Evolutionary conservation across 2,888 invertebrate species (phyloP).

Genomic region (Aphodius granarius): DNA sequence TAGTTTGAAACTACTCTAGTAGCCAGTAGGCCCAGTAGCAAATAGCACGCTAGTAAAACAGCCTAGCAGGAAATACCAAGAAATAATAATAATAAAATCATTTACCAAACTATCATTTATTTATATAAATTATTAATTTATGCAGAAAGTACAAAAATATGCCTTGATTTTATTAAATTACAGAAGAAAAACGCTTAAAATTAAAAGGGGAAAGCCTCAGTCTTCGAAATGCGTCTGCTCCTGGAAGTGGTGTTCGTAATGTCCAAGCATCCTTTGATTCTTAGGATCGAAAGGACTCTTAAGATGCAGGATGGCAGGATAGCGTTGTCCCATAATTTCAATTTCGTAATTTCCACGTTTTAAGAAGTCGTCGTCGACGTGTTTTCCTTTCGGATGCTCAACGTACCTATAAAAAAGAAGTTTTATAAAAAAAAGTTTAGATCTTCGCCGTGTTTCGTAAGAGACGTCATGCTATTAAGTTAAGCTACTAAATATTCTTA

Average conservation of each 20-base stretch:
- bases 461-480: too few relatives aligned
- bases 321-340: slow-evolving; percentile 75
- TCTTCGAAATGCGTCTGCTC: slow-evolving; percentile 54
- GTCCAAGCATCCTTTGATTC: slow-evolving; percentile 73
- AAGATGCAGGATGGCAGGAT: slow-evolving; percentile 70
- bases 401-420: slow-evolving; percentile 55
- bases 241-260: slow-evolving; percentile 58
- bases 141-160: not conserved
- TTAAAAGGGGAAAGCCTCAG: slow-evolving; percentile 37
- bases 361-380: slow-evolving; percentile 68
- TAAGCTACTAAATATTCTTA: too few relatives aligned
- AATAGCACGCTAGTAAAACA: too few relatives aligned
- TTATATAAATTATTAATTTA: not conserved
- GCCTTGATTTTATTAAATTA: not conserved
- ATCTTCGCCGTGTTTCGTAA: not conserved
- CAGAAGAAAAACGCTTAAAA: not conserved
- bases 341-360: slow-evolving; percentile 75
- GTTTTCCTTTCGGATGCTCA: slow-evolving; percentile 59
- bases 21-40: too few relatives aligned
- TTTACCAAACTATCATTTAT: not conserved
- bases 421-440: not conserved
- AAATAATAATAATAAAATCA: not conserved
- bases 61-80: not conserved
- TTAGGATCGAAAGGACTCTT: slow-evolving; percentile 83
- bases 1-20: too few relatives aligned